phyloP scores from a whole-genome alignment of 1,140 invertebrate genomes.

The Mylabris phalerata region DNA sequence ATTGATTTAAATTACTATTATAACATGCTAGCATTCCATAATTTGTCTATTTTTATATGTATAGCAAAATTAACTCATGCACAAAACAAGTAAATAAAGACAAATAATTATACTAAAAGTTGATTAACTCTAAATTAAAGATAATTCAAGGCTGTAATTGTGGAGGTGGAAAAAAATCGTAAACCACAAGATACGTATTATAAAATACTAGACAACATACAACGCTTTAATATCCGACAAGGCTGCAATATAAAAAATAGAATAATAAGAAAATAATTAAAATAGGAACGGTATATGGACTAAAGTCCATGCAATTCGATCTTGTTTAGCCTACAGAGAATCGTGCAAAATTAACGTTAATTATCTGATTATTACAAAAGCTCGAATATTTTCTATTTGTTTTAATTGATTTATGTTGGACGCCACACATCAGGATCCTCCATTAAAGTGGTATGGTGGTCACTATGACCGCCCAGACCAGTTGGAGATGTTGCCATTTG shows the following conservation, averaged over 20 bases:
- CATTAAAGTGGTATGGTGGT: constrained; percentile 72
- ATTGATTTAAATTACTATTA: not conserved
- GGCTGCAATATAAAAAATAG: not conserved
- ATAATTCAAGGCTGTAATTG: no score
- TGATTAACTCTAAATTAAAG: no score
- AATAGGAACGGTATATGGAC: not conserved
- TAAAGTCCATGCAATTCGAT: constrained; percentile 2
- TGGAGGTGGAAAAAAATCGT: no score
- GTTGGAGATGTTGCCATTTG: constrained; percentile 53
- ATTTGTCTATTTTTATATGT: not conserved
- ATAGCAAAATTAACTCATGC: no score
- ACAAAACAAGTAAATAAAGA: no score
- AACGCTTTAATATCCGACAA: not conserved
- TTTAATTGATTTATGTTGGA: constrained; percentile 63
- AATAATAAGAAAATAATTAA: constrained; percentile 4
- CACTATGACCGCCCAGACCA: constrained; percentile 52
- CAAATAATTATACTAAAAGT: no score
- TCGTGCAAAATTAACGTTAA: not conserved
- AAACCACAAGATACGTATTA: no score
- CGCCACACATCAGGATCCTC: constrained; percentile 85
- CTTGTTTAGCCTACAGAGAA: not conserved
- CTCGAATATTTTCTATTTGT: not conserved
- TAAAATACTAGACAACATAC: not conserved
- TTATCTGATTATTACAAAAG: no score
- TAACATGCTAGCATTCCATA: not conserved